Evolutionary conservation across 2,888 invertebrate species (phyloP).

Genomic region (Cistogaster globosa): DNA sequence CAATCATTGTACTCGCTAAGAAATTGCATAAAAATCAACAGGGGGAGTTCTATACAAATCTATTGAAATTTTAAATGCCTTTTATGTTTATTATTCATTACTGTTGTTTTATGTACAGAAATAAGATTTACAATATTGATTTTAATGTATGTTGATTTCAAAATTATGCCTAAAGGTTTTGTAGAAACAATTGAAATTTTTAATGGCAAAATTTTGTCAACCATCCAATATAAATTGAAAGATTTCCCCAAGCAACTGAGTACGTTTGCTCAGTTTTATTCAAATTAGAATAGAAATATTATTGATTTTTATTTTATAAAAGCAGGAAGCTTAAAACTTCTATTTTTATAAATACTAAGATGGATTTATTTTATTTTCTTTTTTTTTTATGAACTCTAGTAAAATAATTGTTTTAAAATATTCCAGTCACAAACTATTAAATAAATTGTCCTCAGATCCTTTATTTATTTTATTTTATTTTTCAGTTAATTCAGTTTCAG

Average conservation of each 20-base stretch:
- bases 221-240: neutral
- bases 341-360: neutral
- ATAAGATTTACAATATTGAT: constrained; percentile 53
- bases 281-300: no score
- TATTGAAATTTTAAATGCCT: constrained; percentile 1
- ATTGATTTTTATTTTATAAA: no score
- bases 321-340: neutral
- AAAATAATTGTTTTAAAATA: no score
- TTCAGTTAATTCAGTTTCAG: no score
- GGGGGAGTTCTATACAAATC: constrained; percentile 28
- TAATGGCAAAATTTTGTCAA: constrained; percentile 24
- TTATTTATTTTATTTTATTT: no score
- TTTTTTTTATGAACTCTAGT: no score
- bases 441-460: no score
- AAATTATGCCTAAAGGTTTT: constrained; percentile 26
- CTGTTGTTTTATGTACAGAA: constrained; percentile 26
- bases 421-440: no score
- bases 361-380: no score
- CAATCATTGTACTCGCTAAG: constrained; percentile 41
- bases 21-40: constrained; percentile 47
- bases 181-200: constrained; percentile 9
- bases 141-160: constrained; percentile 38
- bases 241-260: neutral
- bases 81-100: constrained; percentile 51
- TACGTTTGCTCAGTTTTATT: neutral